Base-by-base conservation (phyloP, 2,888 invertebrate species). In the Unio delphinus region DNA sequence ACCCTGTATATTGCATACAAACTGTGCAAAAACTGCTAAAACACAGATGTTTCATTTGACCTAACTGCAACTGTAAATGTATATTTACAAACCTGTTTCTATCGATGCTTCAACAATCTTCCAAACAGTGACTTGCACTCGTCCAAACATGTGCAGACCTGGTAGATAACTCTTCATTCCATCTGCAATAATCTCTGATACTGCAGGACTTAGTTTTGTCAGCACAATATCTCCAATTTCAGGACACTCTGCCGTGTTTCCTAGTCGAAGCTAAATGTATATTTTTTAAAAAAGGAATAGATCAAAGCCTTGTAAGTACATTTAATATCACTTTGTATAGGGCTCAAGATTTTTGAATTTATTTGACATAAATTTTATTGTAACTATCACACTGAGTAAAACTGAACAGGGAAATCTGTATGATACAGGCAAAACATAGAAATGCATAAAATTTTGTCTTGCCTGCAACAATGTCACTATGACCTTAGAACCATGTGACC, bases 91-190 rank as follows among this genome's bases (percentile, higher is more conserved):
- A 89, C 90, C 96, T 92, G 95, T 94, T 89, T 96, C 95, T 20
- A 95, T 94, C 15, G 95, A 95, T 56, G 95, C 94, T 90, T 96
- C 96, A 7, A 96, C 94, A 79, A 96, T 94, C 91, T 95, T 94
- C 96, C 96, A 96, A 65, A 95, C 95, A 11, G 95, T 95, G 88
- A 96, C 95, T 80, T 94, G 93, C 66, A 96, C 94, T 26, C 94
- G 94, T 60, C 96, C 96, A 87, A 96, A 96, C 73, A 86, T 78
- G 70, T 86, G 85, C 58, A 95, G 93, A 7, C 95, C 95, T 87
- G 95, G 94, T 67, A 96, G 92, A 79, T 92, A 93, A 56, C 95
- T 94, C 87, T 94, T 94, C 28, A 97, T 92, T 3, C 96, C 96
- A 88, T 97, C 96, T 81, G 94, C 93, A 84, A 97, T 93, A 70